phyloP scores from a whole-genome alignment of 92 coral and sea anemone species.

The Palythoa heliodiscus region DNA sequence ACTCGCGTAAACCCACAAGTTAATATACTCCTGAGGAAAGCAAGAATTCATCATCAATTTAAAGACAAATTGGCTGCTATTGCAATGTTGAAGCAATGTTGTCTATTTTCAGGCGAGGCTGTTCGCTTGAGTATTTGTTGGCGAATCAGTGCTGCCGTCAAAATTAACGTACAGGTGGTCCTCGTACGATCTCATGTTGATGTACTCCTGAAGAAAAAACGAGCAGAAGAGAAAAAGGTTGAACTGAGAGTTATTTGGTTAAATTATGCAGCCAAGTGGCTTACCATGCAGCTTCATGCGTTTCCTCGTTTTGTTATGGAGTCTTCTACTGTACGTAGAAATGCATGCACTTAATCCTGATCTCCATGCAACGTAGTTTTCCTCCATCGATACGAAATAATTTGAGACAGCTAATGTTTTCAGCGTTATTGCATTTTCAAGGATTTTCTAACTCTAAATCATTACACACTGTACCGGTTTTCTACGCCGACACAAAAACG shows the following conservation, averaged over 20 bases:
- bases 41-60: constrained; percentile 50
- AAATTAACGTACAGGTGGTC: constrained; percentile 95
- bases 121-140: constrained; percentile 37
- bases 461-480: too few species aligned
- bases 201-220: constrained; percentile 75
- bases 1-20: constrained; percentile 91
- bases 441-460: too few species aligned
- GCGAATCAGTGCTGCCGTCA: constrained; percentile 70
- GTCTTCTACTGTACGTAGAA: not conserved
- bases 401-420: too few species aligned
- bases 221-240: constrained; percentile 56
- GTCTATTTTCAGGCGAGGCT: constrained; percentile 40
- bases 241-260: constrained; percentile 21
- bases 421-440: too few species aligned
- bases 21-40: constrained; percentile 88
- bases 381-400: too few species aligned
- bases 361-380: too few species aligned
- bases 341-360: not conserved
- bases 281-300: constrained; percentile 27
- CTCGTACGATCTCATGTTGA: constrained; percentile 90
- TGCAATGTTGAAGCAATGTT: constrained; percentile 22
- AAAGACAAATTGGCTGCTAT: constrained; percentile 19
- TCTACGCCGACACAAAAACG: too few species aligned
- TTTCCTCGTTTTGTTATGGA: not conserved
- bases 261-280: constrained; percentile 14